phyloP scores from a whole-genome alignment of 2,797 vertebrate species.

The Peromyscus aztecus region DNA sequence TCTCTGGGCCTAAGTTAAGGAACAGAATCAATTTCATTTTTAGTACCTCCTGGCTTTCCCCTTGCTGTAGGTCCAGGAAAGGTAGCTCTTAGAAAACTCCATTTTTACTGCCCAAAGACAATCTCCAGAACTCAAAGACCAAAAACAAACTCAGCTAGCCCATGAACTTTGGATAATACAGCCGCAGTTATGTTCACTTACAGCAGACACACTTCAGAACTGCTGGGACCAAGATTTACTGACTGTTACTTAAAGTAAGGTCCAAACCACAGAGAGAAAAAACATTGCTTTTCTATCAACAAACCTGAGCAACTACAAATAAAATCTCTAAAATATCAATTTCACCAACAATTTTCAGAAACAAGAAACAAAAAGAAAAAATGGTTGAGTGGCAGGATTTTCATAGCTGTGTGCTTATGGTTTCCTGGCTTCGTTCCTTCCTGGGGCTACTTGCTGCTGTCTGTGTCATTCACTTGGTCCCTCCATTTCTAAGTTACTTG shows the following conservation, averaged over 20 bases:
- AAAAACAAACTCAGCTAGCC: background rate
- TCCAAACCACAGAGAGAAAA: background rate
- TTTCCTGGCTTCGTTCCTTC: background rate
- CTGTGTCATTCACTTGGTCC: too few relatives aligned
- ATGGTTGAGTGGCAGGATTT: background rate
- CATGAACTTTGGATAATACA: background rate
- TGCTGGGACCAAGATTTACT: background rate
- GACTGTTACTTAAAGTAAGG: background rate
- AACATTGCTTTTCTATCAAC: background rate
- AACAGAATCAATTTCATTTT: background rate
- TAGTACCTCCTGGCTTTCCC: background rate
- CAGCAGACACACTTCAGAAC: background rate
- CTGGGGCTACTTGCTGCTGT: too few relatives aligned
- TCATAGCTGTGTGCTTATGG: background rate
- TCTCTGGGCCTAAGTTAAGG: background rate
- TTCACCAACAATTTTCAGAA: background rate
- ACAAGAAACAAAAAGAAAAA: background rate
- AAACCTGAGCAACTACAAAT: background rate
- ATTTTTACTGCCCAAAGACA: background rate
- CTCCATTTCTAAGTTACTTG: background rate
- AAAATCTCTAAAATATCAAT: background rate
- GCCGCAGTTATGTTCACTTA: background rate
- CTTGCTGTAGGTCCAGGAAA: background rate
- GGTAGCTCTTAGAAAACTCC: background rate
- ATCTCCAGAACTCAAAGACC: background rate